Base-by-base conservation (phyloP, 1,140 invertebrate species). In the Streblospio benedicti region DNA sequence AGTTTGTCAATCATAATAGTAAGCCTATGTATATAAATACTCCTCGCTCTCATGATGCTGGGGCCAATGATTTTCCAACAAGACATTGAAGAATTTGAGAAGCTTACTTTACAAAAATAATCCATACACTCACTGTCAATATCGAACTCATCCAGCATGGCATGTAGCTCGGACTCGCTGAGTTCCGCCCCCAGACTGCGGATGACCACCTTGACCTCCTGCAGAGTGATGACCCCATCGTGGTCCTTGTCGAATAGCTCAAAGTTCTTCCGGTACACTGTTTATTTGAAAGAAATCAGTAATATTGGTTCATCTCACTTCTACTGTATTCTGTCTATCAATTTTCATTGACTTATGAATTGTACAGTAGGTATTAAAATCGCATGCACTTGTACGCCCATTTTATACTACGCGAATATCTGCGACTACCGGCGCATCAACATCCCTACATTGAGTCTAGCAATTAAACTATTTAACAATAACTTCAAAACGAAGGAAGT, bases 171-270 rank as follows among this genome's bases (percentile, higher is more conserved):
- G 16, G 55, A 50, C 25, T 65, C 61, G 28, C 57, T 65, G 20
- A 62, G 64, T 53, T 57, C 60, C 5, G 52, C 50, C 3, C 64
- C 64, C 20, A 65, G 33, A 32, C 53, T 65, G 20, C 64, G 23
- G 54, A 65, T 56, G 30, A 65, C 64, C 27, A 49, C 53, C 4
- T 57, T 62, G 16, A 65, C 41, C 49, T 65, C 63, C 47, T 57
- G 43, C 23, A 47, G 62, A 25, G 61, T 61, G 31, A 65, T 62
- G 30, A 57, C 55, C 31, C 63, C 63, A 44, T 54, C 62, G 41
- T 54, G 53, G 20, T 55, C 63, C 50, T 65, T 65, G 54, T 65
- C 64, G 57, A 65, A 65, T 52, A 65, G 44, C 9, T 59, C 45
- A 28, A 65, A 65, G 0, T 62, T 59, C 28, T 61, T 54, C 16